Evolutionary conservation across 2,888 invertebrate genomes (phyloP).

Genomic region (Drosophila mercatorum): DNA sequence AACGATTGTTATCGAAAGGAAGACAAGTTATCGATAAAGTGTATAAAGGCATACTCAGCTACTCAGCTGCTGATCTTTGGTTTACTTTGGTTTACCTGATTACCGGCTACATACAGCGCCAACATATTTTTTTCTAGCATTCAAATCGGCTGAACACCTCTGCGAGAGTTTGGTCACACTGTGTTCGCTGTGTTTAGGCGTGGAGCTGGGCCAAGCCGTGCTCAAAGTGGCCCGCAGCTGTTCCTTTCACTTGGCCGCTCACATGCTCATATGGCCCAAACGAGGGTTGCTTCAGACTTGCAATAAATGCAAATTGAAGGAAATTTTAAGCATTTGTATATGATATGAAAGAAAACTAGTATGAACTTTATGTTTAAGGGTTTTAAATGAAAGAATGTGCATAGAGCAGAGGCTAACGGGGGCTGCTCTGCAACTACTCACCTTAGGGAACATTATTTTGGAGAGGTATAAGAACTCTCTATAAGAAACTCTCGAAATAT

Average conservation of each 20-base stretch:
- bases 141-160: constrained; percentile 37
- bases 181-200: background rate
- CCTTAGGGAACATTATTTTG: too few species aligned
- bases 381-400: too few species aligned
- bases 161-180: constrained; percentile 15
- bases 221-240: constrained; percentile 13
- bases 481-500: too few species aligned
- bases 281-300: constrained; percentile 18
- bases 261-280: constrained; percentile 2
- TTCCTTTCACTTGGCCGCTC: constrained; percentile 46
- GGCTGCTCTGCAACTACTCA: too few species aligned
- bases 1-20: background rate
- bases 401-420: too few species aligned
- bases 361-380: too few species aligned
- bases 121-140: constrained; percentile 35
- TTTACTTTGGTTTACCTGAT: background rate
- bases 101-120: background rate
- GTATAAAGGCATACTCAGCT: background rate
- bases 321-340: background rate
- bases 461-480: too few species aligned
- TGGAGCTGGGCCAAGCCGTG: constrained; percentile 6
- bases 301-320: background rate
- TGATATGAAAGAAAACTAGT: too few species aligned
- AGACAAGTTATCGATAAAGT: background rate
- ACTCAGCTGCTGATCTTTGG: background rate